Conservation (phyloP, 2,113 vertebrate species). For the Fulica atra region DNA sequence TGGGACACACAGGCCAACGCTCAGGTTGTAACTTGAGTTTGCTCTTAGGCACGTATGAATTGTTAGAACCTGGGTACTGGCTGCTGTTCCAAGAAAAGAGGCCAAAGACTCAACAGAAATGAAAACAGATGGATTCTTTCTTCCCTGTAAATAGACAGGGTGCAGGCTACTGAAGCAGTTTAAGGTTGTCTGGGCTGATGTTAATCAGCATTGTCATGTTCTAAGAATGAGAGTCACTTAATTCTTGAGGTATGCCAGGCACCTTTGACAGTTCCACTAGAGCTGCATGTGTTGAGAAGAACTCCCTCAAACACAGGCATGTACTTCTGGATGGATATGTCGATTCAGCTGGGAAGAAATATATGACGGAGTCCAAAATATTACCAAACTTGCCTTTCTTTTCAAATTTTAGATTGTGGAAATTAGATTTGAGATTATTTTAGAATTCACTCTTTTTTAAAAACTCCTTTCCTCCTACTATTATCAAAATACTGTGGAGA, state of each 20-base stretch:
- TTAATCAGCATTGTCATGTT: neutral
- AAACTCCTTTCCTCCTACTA: neutral
- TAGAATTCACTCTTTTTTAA: neutral
- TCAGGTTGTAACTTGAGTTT: conserved; percentile 25
- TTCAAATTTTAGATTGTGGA: neutral
- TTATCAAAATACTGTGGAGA: neutral
- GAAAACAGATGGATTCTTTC: neutral
- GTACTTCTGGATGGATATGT: neutral
- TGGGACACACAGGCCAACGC: neutral
- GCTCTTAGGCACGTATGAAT: neutral
- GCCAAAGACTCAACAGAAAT: neutral
- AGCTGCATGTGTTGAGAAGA: neutral
- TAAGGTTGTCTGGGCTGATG: neutral
- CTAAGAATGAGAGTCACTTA: conserved; percentile 18
- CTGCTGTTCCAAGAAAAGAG: neutral
- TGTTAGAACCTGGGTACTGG: neutral
- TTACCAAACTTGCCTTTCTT: neutral
- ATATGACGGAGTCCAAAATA: neutral
- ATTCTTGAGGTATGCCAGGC: neutral
- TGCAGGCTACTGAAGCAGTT: neutral
- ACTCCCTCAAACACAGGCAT: neutral
- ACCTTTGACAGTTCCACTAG: neutral
- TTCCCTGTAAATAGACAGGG: neutral
- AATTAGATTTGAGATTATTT: neutral
- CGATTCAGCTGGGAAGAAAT: neutral